A percentile compares a stretch with the other conserved stretches of the same genome.
Conservation (phyloP, 2,888 invertebrate species). For the Tipula helvola region DNA sequence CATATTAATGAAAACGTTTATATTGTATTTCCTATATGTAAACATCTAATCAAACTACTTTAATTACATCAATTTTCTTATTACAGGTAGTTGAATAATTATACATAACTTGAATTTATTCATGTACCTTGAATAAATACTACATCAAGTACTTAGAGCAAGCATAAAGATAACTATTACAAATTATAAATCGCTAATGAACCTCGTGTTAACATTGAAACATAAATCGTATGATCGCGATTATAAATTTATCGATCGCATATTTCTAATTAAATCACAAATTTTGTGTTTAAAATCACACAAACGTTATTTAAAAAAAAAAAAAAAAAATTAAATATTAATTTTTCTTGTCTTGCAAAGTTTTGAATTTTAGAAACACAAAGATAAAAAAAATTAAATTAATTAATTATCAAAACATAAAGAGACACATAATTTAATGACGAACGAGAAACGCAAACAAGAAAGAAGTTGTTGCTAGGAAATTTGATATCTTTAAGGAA, state of each 20-base stretch:
- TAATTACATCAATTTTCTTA: not conserved
- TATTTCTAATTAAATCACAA: not conserved
- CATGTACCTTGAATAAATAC: not conserved
- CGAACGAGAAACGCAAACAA: not conserved
- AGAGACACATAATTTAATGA: not conserved
- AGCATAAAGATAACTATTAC: not conserved
- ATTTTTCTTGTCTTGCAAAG: not conserved
- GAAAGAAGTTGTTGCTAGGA: not conserved
- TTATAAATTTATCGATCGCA: not conserved
- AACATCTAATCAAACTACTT: not conserved
- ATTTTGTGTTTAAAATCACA: not conserved
- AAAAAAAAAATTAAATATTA: not conserved
- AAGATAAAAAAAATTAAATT: not conserved
- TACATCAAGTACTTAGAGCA: not conserved
- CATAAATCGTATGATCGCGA: not conserved
- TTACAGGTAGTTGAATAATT: not conserved
- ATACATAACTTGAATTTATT: not conserved
- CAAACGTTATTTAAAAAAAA: not conserved
- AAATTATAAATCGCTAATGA: not conserved
- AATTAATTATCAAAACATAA: slow-evolving; percentile 4
- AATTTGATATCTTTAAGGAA: slow-evolving; percentile 4
- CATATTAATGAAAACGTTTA: not conserved
- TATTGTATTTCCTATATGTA: not conserved
- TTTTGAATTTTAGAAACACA: not conserved
- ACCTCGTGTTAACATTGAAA: not conserved